Evolutionary conservation across 2,113 vertebrate genomes (phyloP).

Genomic region (Empidonax alnorum): DNA sequence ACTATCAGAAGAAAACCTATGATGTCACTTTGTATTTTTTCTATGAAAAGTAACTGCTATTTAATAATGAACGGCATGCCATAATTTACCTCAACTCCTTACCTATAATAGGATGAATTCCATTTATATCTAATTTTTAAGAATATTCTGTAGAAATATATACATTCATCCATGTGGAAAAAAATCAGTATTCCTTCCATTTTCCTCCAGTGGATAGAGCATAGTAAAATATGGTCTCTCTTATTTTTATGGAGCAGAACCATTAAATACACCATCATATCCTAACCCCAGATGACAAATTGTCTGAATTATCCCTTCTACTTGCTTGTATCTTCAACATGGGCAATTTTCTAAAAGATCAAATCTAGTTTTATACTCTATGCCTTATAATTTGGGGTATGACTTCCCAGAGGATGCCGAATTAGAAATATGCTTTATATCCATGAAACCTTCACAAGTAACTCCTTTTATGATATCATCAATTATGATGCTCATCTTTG

Average conservation of each 20-base stretch:
- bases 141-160: background rate
- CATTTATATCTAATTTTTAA: background rate
- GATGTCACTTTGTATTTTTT: background rate
- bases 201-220: constrained; percentile 1
- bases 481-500: background rate
- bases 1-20: background rate
- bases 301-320: constrained; percentile 3
- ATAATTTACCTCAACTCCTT: background rate
- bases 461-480: constrained; percentile 18
- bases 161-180: background rate
- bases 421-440: constrained; percentile 34
- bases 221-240: constrained; percentile 14
- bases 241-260: constrained; percentile 17
- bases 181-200: background rate
- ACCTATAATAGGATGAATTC: background rate
- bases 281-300: constrained; percentile 2
- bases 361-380: constrained; percentile 28
- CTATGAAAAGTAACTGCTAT: background rate
- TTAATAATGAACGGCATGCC: background rate
- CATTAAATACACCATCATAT: constrained; percentile 26
- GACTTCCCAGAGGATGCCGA: background rate
- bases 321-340: constrained; percentile 25
- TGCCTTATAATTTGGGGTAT: background rate
- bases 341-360: constrained; percentile 39
- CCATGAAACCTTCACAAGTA: background rate